Evolutionary conservation across 1,140 invertebrate species (phyloP).

Genomic region (Pogonus chalceus): DNA sequence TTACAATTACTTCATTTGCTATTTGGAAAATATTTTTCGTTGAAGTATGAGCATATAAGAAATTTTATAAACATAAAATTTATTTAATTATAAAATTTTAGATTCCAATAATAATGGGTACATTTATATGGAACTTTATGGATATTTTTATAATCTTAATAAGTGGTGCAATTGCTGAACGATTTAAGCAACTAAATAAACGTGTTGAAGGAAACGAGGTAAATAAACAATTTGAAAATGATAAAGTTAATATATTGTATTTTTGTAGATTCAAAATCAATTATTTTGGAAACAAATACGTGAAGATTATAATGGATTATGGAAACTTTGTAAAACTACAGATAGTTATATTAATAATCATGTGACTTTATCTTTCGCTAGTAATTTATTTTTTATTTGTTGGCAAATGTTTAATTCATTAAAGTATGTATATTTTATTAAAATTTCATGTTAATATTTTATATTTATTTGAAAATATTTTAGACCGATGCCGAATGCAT

Average conservation of each 20-base stretch:
- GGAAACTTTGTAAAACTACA: conserved; percentile 41
- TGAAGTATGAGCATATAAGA: conserved; percentile 16
- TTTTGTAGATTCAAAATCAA: conserved; percentile 27
- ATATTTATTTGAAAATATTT: neutral
- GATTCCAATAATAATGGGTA: conserved; percentile 49
- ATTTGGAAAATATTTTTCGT: conserved; percentile 20
- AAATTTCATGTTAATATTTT: neutral
- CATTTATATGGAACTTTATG: conserved; percentile 58
- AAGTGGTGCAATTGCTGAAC: conserved; percentile 42
- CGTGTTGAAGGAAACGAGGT: conserved; percentile 30
- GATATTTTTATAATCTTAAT: conserved; percentile 55
- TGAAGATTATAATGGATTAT: conserved; percentile 46
- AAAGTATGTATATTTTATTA: conserved; percentile 40
- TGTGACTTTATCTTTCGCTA: conserved; percentile 53
- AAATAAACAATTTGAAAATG: conserved; percentile 18
- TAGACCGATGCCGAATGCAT: neutral
- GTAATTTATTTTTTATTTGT: conserved; percentile 63
- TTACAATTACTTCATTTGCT: conserved; percentile 19
- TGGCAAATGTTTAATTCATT: conserved; percentile 62
- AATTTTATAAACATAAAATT: neutral
- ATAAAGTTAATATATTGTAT: conserved; percentile 8
- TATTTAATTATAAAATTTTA: conserved; percentile 14
- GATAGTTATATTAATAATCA: conserved; percentile 46
- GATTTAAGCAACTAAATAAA: conserved; percentile 48
- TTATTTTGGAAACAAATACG: conserved; percentile 44